Percentiles rank a stretch among this genome's conserved stretches.
Conservation (phyloP, 2,797 vertebrate genomes). For the Neopelma chrysocephalum region DNA sequence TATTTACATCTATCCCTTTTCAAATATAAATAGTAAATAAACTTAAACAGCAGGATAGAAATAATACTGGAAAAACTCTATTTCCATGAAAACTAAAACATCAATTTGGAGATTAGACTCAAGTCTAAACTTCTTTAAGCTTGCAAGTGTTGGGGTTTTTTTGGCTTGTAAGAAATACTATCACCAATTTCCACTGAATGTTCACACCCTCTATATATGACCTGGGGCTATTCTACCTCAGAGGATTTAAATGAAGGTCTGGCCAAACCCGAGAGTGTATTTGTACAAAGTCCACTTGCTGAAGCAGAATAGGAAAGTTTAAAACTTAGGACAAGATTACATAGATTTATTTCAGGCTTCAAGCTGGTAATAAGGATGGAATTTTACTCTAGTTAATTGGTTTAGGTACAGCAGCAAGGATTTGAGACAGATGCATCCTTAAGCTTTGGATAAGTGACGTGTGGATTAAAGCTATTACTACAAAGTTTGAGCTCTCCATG, state of each 20-base stretch:
- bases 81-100: neutral
- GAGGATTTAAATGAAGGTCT: neutral
- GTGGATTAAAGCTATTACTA: neutral
- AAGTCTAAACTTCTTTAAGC: neutral
- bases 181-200: neutral
- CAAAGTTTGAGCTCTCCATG: neutral
- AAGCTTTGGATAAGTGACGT: constrained; percentile 20
- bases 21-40: neutral
- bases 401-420: constrained; percentile 51
- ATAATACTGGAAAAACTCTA: neutral
- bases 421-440: constrained; percentile 27
- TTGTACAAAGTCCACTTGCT: neutral
- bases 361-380: constrained; percentile 45
- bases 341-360: constrained; percentile 13
- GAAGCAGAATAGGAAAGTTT: neutral
- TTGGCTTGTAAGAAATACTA: neutral
- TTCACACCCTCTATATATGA: neutral
- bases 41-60: neutral
- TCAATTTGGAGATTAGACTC: neutral
- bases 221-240: neutral
- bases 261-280: neutral
- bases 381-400: constrained; percentile 62
- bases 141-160: neutral
- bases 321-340: constrained; percentile 37
- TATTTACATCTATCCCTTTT: neutral